Base-by-base conservation (phyloP, 2,113 vertebrate genomes). In the Panthera tigris region DNA sequence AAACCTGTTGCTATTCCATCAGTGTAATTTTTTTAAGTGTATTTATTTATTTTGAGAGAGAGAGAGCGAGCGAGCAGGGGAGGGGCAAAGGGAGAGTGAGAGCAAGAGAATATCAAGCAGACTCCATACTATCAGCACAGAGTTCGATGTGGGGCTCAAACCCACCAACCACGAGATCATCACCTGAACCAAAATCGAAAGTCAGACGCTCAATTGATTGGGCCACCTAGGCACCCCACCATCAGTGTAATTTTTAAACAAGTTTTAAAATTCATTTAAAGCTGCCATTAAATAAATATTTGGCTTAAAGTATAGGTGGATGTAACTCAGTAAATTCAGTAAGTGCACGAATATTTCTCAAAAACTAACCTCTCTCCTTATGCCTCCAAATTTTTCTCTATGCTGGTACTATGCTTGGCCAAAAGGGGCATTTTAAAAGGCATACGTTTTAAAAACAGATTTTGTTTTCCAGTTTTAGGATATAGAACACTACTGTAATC, bases 161-260 rank as follows among this genome's bases (percentile, higher is more conserved):
- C 57, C 55, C 57, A 61, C 3, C 21, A 23, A 9, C 21, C 18
- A 8, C 3, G 57, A 61, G 57, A 23, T 61, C 57, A 61, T 9
- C 21, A 61, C 57, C 1, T 61, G 57, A 61, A 61, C 57, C 57
- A 61, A 61, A 61, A 61, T 25, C 8, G 7, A 57, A 57, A 61
- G 57, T 61, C 57, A 9, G 57, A 61, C 0, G 7, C 21, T 61
- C 65, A 95, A 90, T 11, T 23, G 57, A 61, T 23, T 61, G 57
- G 57, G 57, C 21, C 57, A 61, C 21, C 57, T 19, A 61, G 21
- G 57, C 57, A 61, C 57, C 45, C 55, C 55, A 57, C 19, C 8
- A 88, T 66, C 93, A 86, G 76, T 41, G 14, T 63, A 81, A 88
- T 85, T 84, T 97, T 96, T 25, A 74, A 95, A 87, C 18, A 50